Base-by-base conservation (phyloP, 2,113 vertebrate genomes). In the Sisor rabdophorus region DNA sequence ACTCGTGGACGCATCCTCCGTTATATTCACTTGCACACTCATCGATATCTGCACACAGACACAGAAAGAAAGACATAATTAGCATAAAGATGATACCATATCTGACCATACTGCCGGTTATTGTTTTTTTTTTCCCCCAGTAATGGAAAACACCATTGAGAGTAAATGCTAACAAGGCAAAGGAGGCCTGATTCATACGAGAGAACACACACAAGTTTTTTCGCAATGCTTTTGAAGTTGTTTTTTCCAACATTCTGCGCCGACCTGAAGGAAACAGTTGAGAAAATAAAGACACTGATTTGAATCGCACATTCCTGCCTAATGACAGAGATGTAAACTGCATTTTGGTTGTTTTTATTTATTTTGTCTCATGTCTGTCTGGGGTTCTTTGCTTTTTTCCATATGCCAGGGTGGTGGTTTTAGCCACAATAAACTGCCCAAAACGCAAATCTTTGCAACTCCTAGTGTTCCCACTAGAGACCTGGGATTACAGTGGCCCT, bases 1-100 rank as follows among this genome's bases (percentile, higher is more conserved):
- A 99, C 81, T 98, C 97, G 0, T 99, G 97, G 76, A 98, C 97
- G 1, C 97, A 99, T 75, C 97, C 96, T 0, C 96, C 96, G 0
- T 94, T 98, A 87, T 98, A 95, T 0, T 98, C 96, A 7, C 92
- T 93, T 11, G 93, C 95, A 0, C 97, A 99, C 84, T 99, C 97
- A 0, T 99, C 97, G 0, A 99, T 95, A 0, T 99, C 97, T 99
- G 91, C 72, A 74, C 59, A 55, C 1, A 67, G 60, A 79, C 58
- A 76, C 20, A 50, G 22, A 13, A 44, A 68, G 24, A n/a, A 16
- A 71, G 4, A 64, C 9, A 54, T 55, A 1, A 47, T 71, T 32
- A 72, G 56, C 20, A 63, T 63, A 24, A 40, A 54, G 2, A 63
- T 28, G 2, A 67, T 22, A 15, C 44, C 9, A 67, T 24, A 4